phyloP scores from a whole-genome alignment of 92 coral and sea anemone species.

The Bergia puertoricense region DNA sequence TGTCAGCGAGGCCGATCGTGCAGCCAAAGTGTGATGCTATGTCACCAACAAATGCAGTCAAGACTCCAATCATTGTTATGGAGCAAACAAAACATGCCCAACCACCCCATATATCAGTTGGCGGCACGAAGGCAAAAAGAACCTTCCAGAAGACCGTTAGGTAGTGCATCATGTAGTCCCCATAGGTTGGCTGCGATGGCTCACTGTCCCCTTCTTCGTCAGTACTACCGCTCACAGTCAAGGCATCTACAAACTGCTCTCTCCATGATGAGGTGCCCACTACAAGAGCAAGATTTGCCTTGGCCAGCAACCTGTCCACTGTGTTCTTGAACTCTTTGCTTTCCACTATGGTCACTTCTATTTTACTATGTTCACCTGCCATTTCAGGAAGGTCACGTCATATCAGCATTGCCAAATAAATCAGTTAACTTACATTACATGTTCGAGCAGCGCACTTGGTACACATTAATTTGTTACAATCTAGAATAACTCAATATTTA shows the following conservation, averaged over 20 bases:
- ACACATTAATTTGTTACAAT: no score
- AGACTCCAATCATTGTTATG: slow-evolving; percentile 84
- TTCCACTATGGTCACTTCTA: slow-evolving; percentile 81
- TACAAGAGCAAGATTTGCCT: slow-evolving; percentile 94
- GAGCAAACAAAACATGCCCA: slow-evolving; percentile 95
- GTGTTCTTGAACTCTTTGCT: slow-evolving; percentile 99
- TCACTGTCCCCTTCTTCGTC: slow-evolving; percentile 82
- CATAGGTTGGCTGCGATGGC: slow-evolving; percentile 84
- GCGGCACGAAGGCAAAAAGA: slow-evolving; percentile 92
- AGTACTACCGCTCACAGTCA: slow-evolving; percentile 91
- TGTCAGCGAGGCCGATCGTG: slow-evolving; percentile 91
- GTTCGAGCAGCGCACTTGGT: no score
- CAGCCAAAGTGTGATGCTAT: slow-evolving; percentile 98
- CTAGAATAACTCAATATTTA: no score
- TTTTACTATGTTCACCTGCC: slow-evolving; percentile 69
- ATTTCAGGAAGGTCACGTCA: neutral
- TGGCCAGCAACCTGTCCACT: slow-evolving; percentile 91
- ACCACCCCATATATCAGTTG: slow-evolving; percentile 97
- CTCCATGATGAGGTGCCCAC: slow-evolving; percentile 98
- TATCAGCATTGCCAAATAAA: neutral
- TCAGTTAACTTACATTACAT: neutral
- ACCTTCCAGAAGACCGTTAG: slow-evolving; percentile 97
- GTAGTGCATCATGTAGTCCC: slow-evolving; percentile 99
- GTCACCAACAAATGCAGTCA: slow-evolving; percentile 94
- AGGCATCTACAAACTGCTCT: slow-evolving; percentile 96